Evolutionary conservation across 1,140 invertebrate genomes (phyloP).

Genomic region (Listronotus bonariensis): DNA sequence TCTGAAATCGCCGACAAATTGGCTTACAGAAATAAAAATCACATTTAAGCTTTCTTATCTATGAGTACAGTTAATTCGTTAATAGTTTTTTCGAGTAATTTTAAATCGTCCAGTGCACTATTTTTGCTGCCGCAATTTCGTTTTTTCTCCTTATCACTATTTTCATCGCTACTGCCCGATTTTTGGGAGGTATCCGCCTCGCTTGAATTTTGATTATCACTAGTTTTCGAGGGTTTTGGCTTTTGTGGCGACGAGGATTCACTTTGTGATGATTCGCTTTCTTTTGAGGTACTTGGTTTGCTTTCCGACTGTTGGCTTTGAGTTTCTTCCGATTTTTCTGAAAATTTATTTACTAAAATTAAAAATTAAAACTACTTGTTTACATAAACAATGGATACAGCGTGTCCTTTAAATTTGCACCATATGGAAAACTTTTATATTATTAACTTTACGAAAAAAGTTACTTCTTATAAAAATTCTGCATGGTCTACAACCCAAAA

Average conservation of each 20-base stretch:
- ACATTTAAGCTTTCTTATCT: conserved; percentile 45
- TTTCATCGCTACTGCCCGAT: conserved; percentile 40
- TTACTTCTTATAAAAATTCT: too few species aligned
- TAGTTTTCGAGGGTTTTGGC: conserved; percentile 1
- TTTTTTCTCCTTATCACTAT: conserved; percentile 42
- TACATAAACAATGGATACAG: too few species aligned
- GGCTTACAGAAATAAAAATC: neutral
- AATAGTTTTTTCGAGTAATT: conserved; percentile 47
- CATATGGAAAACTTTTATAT: too few species aligned
- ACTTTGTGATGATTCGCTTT: neutral
- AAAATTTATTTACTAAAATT: neutral
- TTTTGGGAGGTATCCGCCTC: conserved; percentile 46
- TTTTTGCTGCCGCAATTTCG: conserved; percentile 14
- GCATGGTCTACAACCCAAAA: too few species aligned
- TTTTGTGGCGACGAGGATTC: conserved; percentile 4
- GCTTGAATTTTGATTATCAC: conserved; percentile 38
- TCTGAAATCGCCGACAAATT: too few species aligned
- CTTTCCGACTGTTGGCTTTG: conserved; percentile 14
- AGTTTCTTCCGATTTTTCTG: conserved; percentile 21
- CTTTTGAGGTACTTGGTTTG: conserved; percentile 24
- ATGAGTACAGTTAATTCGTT: conserved; percentile 50
- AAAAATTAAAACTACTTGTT: too few species aligned
- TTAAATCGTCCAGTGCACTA: conserved; percentile 43
- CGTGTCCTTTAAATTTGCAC: too few species aligned
- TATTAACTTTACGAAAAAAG: too few species aligned